Evolutionary conservation across 92 coral and sea anemone genomes (phyloP).

Genomic region (Metridium senile): DNA sequence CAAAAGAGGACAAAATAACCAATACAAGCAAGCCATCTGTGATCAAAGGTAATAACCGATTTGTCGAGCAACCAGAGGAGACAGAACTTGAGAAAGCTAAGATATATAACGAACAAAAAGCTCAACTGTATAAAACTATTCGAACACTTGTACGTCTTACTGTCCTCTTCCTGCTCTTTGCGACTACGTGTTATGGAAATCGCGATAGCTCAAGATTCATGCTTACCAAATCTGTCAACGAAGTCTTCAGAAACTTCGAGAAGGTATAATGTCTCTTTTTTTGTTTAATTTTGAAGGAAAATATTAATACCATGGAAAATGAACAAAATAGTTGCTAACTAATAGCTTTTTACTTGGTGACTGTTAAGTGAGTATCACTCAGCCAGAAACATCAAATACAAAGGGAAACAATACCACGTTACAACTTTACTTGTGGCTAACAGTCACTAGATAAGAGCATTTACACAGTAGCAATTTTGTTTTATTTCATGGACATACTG

Average conservation of each 20-base stretch:
- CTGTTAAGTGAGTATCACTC: too few species aligned
- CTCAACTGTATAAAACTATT: slow-evolving; percentile 59
- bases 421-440: too few species aligned
- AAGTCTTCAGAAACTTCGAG: slow-evolving; percentile 57
- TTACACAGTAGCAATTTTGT: too few species aligned
- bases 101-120: slow-evolving; percentile 45
- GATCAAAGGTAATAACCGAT: slow-evolving; percentile 25
- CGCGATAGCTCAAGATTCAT: slow-evolving; percentile 60
- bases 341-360: too few species aligned
- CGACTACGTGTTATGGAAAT: slow-evolving; percentile 80
- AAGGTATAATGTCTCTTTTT: too few species aligned
- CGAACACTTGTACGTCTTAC: slow-evolving; percentile 54
- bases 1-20: slow-evolving; percentile 56
- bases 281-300: too few species aligned
- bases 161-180: slow-evolving; percentile 57
- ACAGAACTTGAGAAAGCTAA: slow-evolving; percentile 53
- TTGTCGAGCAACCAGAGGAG: slow-evolving; percentile 58
- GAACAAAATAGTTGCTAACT: too few species aligned
- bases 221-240: slow-evolving; percentile 67
- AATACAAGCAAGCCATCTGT: slow-evolving; percentile 38
- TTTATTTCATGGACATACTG: too few species aligned
- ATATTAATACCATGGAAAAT: too few species aligned
- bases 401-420: too few species aligned
- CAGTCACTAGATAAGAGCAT: too few species aligned
- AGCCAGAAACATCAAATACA: too few species aligned